A percentile compares a stretch with the other conserved stretches of the same genome.
Conservation (phyloP, 2,888 invertebrate genomes). For the Cosmorhoe ocellata region DNA sequence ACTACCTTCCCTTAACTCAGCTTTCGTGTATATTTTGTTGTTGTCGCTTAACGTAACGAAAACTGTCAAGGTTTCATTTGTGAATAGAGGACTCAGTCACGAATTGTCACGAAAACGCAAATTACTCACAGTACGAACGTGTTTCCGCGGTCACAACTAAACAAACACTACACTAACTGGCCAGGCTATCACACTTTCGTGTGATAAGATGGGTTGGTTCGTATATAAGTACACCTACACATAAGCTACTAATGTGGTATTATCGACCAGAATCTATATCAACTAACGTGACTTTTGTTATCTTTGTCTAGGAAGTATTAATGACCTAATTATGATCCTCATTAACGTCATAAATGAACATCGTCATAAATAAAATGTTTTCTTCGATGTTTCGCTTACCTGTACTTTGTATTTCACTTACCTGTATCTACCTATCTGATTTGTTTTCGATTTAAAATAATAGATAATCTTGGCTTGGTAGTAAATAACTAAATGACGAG, state of each 20-base stretch:
- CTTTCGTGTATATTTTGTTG: neutral
- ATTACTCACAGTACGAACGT: constrained; percentile 9
- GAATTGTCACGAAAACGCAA: constrained; percentile 16
- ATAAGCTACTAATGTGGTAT: constrained; percentile 8
- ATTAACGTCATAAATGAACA: no score
- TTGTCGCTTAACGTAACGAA: neutral
- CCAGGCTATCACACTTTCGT: constrained; percentile 15
- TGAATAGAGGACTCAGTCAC: constrained; percentile 10
- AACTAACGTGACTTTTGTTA: constrained; percentile 12
- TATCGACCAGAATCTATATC: constrained; percentile 17
- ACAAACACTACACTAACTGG: constrained; percentile 19
- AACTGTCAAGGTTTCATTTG: constrained; percentile 12
- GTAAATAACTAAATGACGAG: no score
- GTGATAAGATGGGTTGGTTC: constrained; percentile 9
- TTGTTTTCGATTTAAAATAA: no score
- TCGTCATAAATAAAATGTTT: no score
- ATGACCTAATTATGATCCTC: neutral
- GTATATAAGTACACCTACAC: neutral
- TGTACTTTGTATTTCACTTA: no score
- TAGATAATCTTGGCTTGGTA: no score
- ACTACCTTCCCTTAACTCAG: no score
- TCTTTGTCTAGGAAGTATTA: constrained; percentile 1
- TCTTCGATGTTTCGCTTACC: no score
- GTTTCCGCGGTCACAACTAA: constrained; percentile 7
- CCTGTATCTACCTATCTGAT: neutral